A percentile compares a stretch with the other conserved stretches of the same genome.
Evolutionary conservation across 2,888 invertebrate genomes (phyloP).

Genomic region (Caenorhabditis sinica): DNA sequence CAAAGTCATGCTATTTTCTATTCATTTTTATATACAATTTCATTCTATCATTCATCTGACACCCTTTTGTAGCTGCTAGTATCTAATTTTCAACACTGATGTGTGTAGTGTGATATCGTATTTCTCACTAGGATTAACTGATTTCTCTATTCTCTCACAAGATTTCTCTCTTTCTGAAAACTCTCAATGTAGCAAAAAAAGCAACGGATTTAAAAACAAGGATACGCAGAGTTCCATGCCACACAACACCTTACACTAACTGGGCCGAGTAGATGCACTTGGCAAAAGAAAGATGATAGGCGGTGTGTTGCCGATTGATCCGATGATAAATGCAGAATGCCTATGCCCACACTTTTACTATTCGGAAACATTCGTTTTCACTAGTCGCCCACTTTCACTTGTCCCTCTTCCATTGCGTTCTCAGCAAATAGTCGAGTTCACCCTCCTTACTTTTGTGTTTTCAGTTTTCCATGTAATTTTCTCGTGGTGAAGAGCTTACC

Average conservation of each 20-base stretch:
- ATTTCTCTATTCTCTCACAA: no score
- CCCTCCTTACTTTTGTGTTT: constrained; percentile 25
- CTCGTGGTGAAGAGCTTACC: constrained; percentile 8
- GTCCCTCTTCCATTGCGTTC: constrained; percentile 28
- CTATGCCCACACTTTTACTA: constrained; percentile 44
- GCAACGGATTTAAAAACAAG: background rate
- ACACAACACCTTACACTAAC: constrained; percentile 11
- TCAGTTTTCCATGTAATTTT: constrained; percentile 17
- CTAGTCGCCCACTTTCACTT: constrained; percentile 59
- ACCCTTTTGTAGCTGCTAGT: no score
- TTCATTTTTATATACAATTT: no score
- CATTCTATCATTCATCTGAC: no score
- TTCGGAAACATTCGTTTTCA: constrained; percentile 66
- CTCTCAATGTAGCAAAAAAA: no score
- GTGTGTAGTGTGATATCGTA: no score
- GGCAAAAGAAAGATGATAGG: constrained; percentile 27
- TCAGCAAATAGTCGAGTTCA: constrained; percentile 59
- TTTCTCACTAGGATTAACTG: no score
- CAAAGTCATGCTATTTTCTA: no score
- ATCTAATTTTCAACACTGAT: no score
- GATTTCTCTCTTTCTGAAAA: no score
- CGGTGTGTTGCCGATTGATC: constrained; percentile 30
- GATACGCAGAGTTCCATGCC: constrained; percentile 19
- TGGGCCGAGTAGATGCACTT: constrained; percentile 15
- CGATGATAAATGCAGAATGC: constrained; percentile 53